phyloP scores from a whole-genome alignment of 2,797 vertebrate species.

The Melanogrammus aeglefinus region DNA sequence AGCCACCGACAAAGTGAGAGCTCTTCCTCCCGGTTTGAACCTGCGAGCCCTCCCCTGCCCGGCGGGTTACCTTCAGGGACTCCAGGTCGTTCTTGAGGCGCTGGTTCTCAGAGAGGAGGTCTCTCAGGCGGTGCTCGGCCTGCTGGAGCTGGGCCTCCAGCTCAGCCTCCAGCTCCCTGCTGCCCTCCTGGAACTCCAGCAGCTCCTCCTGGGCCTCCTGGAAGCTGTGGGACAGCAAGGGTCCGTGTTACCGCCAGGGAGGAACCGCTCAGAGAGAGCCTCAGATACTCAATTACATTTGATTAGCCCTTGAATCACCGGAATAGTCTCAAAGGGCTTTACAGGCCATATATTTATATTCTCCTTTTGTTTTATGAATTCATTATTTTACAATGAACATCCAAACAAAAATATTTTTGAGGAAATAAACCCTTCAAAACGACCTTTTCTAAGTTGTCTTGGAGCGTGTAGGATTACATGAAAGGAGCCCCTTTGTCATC shows the following conservation, averaged over 20 bases:
- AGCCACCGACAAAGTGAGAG: neutral
- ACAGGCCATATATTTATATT: too few relatives aligned
- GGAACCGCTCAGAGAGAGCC: too few relatives aligned
- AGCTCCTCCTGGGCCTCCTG: constrained; percentile 92
- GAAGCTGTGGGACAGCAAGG: constrained; percentile 70
- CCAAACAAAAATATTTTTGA: too few relatives aligned
- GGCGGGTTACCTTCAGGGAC: constrained; percentile 78
- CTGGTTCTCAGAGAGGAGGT: constrained; percentile 90
- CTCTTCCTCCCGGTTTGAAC: neutral
- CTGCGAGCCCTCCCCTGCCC: neutral
- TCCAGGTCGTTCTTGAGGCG: constrained; percentile 88
- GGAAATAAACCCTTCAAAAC: too few relatives aligned
- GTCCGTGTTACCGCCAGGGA: neutral
- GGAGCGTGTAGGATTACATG: too few relatives aligned
- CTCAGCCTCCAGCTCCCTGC: constrained; percentile 92
- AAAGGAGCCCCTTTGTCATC: too few relatives aligned
- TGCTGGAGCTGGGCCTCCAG: constrained; percentile 90
- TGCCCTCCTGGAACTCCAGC: constrained; percentile 94
- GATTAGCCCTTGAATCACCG: too few relatives aligned
- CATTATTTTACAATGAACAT: too few relatives aligned
- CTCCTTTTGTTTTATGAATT: too few relatives aligned
- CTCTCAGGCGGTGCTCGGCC: constrained; percentile 86
- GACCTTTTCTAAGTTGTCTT: too few relatives aligned
- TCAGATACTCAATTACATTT: too few relatives aligned
- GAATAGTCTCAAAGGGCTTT: too few relatives aligned